Conservation (phyloP, 2,113 vertebrate species). For the Thinocorus orbignyianus region DNA sequence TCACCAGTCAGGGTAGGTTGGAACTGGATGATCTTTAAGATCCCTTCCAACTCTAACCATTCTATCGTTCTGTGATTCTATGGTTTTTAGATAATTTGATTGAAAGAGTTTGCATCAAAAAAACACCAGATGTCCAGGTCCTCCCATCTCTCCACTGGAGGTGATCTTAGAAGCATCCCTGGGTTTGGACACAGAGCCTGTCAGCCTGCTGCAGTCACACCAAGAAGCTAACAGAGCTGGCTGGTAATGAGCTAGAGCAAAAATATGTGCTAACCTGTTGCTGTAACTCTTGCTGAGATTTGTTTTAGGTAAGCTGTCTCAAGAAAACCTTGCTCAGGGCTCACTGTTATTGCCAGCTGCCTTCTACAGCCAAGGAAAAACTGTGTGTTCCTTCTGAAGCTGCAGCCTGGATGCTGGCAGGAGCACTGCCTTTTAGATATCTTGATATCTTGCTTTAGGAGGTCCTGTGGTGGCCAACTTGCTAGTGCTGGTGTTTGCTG, state of each 20-base stretch:
- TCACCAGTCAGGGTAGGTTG: background rate
- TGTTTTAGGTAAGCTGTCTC: background rate
- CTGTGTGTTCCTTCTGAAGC: background rate
- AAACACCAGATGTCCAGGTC: background rate
- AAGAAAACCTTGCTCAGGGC: background rate
- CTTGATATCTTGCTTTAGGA: conserved; percentile 40
- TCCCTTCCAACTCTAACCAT: too few species aligned
- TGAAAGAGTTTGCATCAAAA: background rate
- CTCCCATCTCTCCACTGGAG: background rate
- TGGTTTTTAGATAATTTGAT: background rate
- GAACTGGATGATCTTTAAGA: too few species aligned
- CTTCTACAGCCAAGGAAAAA: background rate
- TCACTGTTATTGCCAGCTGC: background rate
- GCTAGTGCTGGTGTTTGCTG: background rate
- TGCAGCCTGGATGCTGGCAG: background rate
- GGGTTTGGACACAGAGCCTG: background rate
- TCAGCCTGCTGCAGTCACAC: background rate
- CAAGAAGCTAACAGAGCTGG: background rate
- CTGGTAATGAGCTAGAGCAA: rapidly evolving
- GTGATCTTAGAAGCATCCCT: background rate
- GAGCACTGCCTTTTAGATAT: background rate
- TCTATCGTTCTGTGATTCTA: too few species aligned
- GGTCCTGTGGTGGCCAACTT: background rate
- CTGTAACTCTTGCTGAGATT: background rate
- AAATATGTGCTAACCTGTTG: background rate